phyloP scores from a whole-genome alignment of 2,888 invertebrate species.

The Microctonus aethiopoides region DNA sequence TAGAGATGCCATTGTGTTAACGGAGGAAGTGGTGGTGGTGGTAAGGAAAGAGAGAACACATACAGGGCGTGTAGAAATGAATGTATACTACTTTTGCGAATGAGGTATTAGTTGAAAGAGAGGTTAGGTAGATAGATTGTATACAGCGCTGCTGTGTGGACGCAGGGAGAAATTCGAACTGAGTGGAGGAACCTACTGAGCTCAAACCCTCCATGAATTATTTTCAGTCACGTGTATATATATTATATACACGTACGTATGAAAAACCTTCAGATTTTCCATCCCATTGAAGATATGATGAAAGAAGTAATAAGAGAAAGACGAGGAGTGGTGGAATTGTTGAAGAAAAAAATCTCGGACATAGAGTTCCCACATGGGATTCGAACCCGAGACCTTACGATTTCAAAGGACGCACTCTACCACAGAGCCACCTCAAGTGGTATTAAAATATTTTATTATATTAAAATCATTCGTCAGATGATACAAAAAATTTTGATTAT shows the following conservation, averaged over 20 bases:
- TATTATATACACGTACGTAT: neutral
- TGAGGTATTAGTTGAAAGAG: conserved; percentile 13
- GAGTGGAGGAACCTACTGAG: neutral
- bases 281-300: neutral
- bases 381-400: neutral
- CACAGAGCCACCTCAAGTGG: neutral
- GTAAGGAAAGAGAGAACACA: conserved; percentile 30
- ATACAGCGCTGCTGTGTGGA: neutral
- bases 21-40: conserved; percentile 25
- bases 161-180: neutral
- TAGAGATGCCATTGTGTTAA: conserved; percentile 24
- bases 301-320: neutral
- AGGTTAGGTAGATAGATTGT: neutral
- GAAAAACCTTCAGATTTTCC: neutral
- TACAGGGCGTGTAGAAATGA: neutral
- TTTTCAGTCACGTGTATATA: neutral
- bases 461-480: neutral
- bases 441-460: neutral
- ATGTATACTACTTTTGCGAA: neutral
- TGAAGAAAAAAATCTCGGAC: neutral
- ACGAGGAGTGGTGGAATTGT: neutral
- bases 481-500: neutral
- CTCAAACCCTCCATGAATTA: neutral
- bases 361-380: neutral
- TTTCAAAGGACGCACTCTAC: neutral